These are phyloP conservation scores for Manis pentadactyla DNA, from an alignment of 2,797 vertebrate species.

Conservation along the genomic window DNA sequence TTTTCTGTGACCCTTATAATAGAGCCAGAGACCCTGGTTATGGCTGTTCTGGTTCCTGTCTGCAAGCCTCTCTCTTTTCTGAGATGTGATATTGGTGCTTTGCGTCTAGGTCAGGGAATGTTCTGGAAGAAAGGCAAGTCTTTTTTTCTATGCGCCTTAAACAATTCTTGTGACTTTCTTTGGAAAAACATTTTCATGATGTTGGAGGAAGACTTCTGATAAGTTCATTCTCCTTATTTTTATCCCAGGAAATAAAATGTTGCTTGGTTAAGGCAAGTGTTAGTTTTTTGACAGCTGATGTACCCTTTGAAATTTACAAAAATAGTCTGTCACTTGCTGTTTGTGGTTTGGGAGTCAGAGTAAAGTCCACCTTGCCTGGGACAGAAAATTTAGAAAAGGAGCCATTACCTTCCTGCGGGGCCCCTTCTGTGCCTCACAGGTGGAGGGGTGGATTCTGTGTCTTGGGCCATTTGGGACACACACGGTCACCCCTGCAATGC, in stretches of 20 bases:
- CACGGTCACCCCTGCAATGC: not conserved
- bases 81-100: slow-evolving; percentile 84
- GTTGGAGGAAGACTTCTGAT: slow-evolving; percentile 52
- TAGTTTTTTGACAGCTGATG: slow-evolving; percentile 21
- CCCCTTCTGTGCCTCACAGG: not conserved
- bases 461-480: not conserved
- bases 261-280: slow-evolving; percentile 53
- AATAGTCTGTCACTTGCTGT: slow-evolving; percentile 16
- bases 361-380: not conserved
- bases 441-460: not conserved
- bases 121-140: slow-evolving; percentile 79
- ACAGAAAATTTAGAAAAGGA: not conserved
- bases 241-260: slow-evolving; percentile 74
- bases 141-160: slow-evolving; percentile 86
- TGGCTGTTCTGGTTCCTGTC: not conserved
- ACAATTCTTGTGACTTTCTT: slow-evolving; percentile 82
- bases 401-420: not conserved
- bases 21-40: not conserved
- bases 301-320: not conserved
- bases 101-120: slow-evolving; percentile 78
- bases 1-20: not conserved
- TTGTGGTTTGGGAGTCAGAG: slow-evolving; percentile 77
- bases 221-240: slow-evolving; percentile 74
- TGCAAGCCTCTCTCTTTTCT: slow-evolving; percentile 76
- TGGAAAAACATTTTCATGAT: slow-evolving; percentile 72